These are phyloP conservation scores for Trissolcus basalis DNA, from an alignment of 1,140 invertebrate species.

Conservation along the genomic window DNA sequence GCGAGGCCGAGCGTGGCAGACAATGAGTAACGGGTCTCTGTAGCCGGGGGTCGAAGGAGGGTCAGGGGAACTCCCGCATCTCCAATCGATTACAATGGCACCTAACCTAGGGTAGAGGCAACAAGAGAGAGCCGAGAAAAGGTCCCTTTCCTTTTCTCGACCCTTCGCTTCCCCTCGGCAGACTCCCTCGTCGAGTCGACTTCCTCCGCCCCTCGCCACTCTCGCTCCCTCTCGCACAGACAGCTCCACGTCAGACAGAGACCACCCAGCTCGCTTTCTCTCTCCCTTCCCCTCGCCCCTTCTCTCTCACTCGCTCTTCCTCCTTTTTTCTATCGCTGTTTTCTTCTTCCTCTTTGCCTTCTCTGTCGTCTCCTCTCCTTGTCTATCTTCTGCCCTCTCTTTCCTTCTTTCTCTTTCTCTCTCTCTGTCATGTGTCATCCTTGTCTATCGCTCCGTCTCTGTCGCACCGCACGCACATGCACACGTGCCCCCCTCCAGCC, in stretches of 20 bases:
- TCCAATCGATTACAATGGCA: conserved; percentile 72
- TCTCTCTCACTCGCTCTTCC: conserved; percentile 7
- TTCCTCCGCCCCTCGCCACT: conserved; percentile 29
- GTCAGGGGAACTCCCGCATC: conserved; percentile 66
- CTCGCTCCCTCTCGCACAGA: conserved; percentile 30
- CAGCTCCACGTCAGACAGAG: conserved; percentile 15
- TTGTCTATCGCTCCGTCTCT: conserved; percentile 6
- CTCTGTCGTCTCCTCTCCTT: conserved; percentile 26
- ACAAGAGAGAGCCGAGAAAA: conserved; percentile 59
- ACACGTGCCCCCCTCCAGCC: conserved; percentile 32
- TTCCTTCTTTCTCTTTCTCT: conserved; percentile 20
- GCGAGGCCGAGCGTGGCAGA: conserved; percentile 60
- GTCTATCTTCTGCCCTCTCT: conserved; percentile 37
- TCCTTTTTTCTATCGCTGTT: conserved; percentile 14
- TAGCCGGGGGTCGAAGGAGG: conserved; percentile 59
- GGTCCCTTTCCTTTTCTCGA: conserved; percentile 56
- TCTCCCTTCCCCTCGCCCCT: not conserved
- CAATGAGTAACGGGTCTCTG: conserved; percentile 69
- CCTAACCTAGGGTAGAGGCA: conserved; percentile 64
- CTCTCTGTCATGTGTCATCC: conserved; percentile 3
- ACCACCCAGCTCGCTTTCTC: conserved; percentile 9
- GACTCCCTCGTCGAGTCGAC: conserved; percentile 40
- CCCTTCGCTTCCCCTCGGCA: conserved; percentile 46
- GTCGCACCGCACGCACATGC: conserved; percentile 44
- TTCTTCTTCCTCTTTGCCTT: conserved; percentile 36